Percentiles rank a stretch among this genome's conserved stretches.
Evolutionary conservation across 2,888 invertebrate genomes (phyloP).

Genomic region (Ichneumoninae sp.): DNA sequence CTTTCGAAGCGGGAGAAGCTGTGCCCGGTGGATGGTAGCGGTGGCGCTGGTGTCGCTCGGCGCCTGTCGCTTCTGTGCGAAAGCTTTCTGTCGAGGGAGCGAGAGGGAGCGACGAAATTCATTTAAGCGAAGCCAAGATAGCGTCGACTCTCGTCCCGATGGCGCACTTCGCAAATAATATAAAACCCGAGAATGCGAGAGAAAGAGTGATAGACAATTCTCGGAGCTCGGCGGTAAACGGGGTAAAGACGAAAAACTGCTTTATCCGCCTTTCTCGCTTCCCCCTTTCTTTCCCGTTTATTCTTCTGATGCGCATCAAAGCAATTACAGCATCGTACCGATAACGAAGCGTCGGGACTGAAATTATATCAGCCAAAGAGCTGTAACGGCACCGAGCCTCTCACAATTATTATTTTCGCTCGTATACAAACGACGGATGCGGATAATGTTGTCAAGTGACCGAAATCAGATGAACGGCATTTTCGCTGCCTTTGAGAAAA

Average conservation of each 20-base stretch:
- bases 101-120: conserved; percentile 54
- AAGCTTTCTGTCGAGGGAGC: not conserved
- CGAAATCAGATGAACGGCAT: not conserved
- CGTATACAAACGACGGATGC: not conserved
- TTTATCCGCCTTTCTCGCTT: not conserved
- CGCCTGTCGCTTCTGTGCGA: conserved; percentile 39
- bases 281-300: not conserved
- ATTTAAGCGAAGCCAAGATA: conserved; percentile 62
- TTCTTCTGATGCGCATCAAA: conserved; percentile 32
- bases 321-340: conserved; percentile 30
- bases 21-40: conserved; percentile 27
- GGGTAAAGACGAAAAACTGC: conserved; percentile 23
- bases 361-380: conserved; percentile 19
- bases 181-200: conserved; percentile 46
- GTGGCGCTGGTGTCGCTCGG: conserved; percentile 20
- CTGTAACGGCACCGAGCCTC: not conserved
- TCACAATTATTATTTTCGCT: not conserved
- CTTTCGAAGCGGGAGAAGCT: conserved; percentile 70
- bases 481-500: not conserved
- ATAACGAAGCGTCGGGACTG: conserved; percentile 24
- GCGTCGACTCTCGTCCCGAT: conserved; percentile 47
- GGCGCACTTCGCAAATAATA: conserved; percentile 59
- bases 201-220: conserved; percentile 18
- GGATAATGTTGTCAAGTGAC: not conserved
- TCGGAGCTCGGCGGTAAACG: conserved; percentile 10